Conservation (phyloP, 2,888 invertebrate species). For the Meteorus cinctellus region DNA sequence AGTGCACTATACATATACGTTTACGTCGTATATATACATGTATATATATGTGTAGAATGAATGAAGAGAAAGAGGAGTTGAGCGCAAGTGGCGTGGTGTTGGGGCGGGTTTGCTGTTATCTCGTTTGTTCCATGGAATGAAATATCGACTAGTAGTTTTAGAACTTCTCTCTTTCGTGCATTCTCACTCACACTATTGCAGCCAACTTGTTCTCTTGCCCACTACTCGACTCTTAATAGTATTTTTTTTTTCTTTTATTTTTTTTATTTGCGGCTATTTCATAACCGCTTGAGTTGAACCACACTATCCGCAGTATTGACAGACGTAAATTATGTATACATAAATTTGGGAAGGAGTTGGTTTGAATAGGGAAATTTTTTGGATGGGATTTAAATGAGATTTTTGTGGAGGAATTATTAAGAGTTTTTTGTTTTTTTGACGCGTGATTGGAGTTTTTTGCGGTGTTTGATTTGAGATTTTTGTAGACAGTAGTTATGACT, state of each 20-base stretch:
- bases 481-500: too few species aligned
- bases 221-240: constrained; percentile 19
- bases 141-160: constrained; percentile 69
- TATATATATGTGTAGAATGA: constrained; percentile 4
- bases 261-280: constrained; percentile 6
- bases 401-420: too few species aligned
- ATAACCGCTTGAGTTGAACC: constrained; percentile 24
- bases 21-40: neutral
- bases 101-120: constrained; percentile 66
- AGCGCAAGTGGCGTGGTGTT: constrained; percentile 49
- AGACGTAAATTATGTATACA: constrained; percentile 57
- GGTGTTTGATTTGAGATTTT: too few species aligned
- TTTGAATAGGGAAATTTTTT: too few species aligned
- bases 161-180: constrained; percentile 49
- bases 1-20: neutral
- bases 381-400: too few species aligned
- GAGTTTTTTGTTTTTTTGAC: too few species aligned
- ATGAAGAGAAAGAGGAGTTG: constrained; percentile 19
- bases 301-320: constrained; percentile 45
- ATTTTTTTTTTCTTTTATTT: constrained; percentile 1
- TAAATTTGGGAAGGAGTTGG: too few species aligned
- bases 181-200: constrained; percentile 20
- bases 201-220: constrained; percentile 39
- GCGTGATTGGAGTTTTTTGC: too few species aligned
- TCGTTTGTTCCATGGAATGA: constrained; percentile 68